phyloP scores from a whole-genome alignment of 1,140 invertebrate species.

The Maconellicoccus hirsutus region DNA sequence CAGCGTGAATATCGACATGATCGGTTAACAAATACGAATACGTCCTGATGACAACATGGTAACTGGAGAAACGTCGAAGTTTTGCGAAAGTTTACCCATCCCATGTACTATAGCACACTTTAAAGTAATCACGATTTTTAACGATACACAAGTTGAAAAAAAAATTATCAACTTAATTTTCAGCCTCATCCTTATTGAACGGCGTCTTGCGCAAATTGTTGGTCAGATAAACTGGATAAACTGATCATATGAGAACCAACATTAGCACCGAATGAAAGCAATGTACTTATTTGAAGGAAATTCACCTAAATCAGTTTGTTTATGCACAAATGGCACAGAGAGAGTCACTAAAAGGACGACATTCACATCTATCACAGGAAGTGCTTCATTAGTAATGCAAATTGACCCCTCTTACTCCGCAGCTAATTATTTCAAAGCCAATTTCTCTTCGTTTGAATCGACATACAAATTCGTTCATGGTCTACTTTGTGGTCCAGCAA shows the following conservation, averaged over 20 bases:
- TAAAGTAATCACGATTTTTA: too few relatives aligned
- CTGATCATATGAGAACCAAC: conserved; percentile 53
- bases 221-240: conserved; percentile 71
- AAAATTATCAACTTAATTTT: too few relatives aligned
- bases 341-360: conserved; percentile 3
- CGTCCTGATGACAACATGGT: too few relatives aligned
- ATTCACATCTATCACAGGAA: conserved; percentile 38
- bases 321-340: neutral
- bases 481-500: conserved; percentile 69
- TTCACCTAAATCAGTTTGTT: neutral
- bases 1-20: too few relatives aligned
- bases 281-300: neutral
- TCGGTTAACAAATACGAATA: too few relatives aligned
- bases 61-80: too few relatives aligned
- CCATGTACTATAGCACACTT: too few relatives aligned
- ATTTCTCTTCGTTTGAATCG: conserved; percentile 65
- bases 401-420: conserved; percentile 70
- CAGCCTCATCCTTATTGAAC: conserved; percentile 61
- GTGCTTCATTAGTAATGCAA: conserved; percentile 61
- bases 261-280: neutral
- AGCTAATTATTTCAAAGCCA: conserved; percentile 73
- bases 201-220: conserved; percentile 65
- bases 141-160: neutral
- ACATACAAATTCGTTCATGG: conserved; percentile 77
- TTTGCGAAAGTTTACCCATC: too few relatives aligned